Evolutionary conservation across 1,140 invertebrate species (phyloP).

Genomic region (Dendrolimus punctatus): DNA sequence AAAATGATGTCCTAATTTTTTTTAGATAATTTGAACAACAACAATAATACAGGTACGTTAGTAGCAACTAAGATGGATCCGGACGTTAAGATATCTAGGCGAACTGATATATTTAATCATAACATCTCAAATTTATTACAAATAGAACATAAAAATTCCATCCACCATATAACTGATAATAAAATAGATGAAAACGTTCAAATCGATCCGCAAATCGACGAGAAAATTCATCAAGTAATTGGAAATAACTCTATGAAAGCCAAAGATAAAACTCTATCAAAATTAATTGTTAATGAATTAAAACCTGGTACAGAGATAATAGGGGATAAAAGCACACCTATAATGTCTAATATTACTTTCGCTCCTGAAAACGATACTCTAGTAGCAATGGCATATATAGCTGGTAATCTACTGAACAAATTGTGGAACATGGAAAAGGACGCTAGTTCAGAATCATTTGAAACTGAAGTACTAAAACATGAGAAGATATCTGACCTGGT

Average conservation of each 20-base stretch:
- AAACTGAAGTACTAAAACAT: constrained; percentile 50
- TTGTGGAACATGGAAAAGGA: constrained; percentile 59
- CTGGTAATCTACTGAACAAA: constrained; percentile 56
- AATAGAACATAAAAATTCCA: constrained; percentile 41
- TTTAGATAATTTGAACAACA: constrained; percentile 46
- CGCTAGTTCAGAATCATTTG: constrained; percentile 24
- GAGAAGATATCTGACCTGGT: constrained; percentile 54
- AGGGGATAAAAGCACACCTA: constrained; percentile 35
- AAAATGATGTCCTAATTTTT: constrained; percentile 4
- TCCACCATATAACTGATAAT: constrained; percentile 44
- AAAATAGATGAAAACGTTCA: constrained; percentile 39
- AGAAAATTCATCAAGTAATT: constrained; percentile 28
- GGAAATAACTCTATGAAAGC: constrained; percentile 36
- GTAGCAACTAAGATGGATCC: constrained; percentile 28
- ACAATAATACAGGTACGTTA: constrained; percentile 40
- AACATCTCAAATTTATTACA: constrained; percentile 35
- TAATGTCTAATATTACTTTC: constrained; percentile 56
- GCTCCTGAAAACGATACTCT: constrained; percentile 60
- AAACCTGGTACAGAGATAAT: constrained; percentile 43
- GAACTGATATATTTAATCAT: constrained; percentile 18
- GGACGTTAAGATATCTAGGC: constrained; percentile 23
- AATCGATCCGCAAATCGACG: constrained; percentile 18
- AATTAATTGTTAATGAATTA: constrained; percentile 54
- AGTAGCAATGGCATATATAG: constrained; percentile 56
- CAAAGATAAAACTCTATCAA: constrained; percentile 50